Percentiles rank a stretch among this genome's conserved stretches.
phyloP scores from a whole-genome alignment of 2,797 vertebrate species.

The Crenichthys baileyi region DNA sequence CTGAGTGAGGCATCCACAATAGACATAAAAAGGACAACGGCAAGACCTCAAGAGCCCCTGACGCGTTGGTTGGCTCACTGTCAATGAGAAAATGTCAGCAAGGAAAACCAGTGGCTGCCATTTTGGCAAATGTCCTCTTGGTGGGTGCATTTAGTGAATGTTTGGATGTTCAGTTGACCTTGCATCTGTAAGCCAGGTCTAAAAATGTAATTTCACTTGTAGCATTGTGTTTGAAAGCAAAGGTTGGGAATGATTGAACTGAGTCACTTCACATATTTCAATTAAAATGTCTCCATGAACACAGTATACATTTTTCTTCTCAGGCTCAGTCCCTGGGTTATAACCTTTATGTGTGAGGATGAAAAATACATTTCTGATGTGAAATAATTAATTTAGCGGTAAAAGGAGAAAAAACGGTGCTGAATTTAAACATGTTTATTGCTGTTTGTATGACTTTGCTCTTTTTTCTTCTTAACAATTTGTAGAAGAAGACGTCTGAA shows the following conservation, averaged over 20 bases:
- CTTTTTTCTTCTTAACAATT: background rate
- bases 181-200: conserved; percentile 50
- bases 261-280: conserved; percentile 22
- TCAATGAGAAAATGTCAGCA: conserved; percentile 75
- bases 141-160: conserved; percentile 33
- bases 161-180: conserved; percentile 62
- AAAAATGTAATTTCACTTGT: conserved; percentile 57
- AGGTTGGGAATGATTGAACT: conserved; percentile 26
- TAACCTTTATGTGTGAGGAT: background rate
- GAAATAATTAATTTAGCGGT: background rate
- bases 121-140: conserved; percentile 40
- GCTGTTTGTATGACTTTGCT: background rate
- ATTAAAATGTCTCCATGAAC: conserved; percentile 28
- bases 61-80: conserved; percentile 68
- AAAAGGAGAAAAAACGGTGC: background rate
- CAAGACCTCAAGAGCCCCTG: conserved; percentile 67
- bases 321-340: background rate
- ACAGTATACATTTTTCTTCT: background rate
- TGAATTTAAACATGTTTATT: background rate
- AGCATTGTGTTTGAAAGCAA: conserved; percentile 41
- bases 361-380: background rate
- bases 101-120: conserved; percentile 43
- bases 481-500: background rate
- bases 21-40: conserved; percentile 49
- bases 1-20: conserved; percentile 67